These are phyloP conservation scores for Rapana venosa DNA, from an alignment of 2,888 invertebrate genomes.

Conservation along the genomic window DNA sequence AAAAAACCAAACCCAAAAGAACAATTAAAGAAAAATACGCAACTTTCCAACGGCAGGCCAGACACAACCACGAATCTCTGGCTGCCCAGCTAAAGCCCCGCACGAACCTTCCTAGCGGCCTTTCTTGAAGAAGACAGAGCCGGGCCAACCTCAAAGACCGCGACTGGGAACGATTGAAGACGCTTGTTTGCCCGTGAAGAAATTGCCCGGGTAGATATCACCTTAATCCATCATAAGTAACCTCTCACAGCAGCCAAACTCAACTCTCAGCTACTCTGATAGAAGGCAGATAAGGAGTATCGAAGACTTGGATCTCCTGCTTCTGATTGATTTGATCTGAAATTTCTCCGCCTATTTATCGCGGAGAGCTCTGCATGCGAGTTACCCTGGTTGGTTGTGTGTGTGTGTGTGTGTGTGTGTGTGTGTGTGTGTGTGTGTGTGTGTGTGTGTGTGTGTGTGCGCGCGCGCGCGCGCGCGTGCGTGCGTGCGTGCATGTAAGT, in stretches of 20 bases:
- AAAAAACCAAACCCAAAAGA: no score
- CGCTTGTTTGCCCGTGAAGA: background rate
- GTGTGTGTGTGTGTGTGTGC: no score
- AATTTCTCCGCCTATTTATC: background rate
- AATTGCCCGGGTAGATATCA: slow-evolving; percentile 10
- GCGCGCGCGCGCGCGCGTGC: no score
- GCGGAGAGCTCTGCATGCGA: background rate
- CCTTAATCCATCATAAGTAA: slow-evolving; percentile 17
- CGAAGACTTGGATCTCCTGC: background rate
- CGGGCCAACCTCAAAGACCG: background rate
- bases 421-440: no score
- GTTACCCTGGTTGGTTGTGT: background rate
- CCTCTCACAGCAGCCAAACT: slow-evolving; percentile 5
- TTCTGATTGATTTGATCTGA: slow-evolving; percentile 3
- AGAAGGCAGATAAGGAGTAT: background rate
- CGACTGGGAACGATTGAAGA: background rate
- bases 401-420: no score
- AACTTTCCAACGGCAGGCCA: no score
- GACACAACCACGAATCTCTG: background rate
- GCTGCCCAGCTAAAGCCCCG: background rate
- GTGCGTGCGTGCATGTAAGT: background rate
- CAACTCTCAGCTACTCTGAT: background rate
- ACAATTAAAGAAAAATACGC: no score
- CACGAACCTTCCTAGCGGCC: slow-evolving; percentile 1
- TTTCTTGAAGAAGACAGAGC: background rate